Evolutionary conservation across 2,797 vertebrate genomes (phyloP).

Genomic region (Delichon dasypus): DNA sequence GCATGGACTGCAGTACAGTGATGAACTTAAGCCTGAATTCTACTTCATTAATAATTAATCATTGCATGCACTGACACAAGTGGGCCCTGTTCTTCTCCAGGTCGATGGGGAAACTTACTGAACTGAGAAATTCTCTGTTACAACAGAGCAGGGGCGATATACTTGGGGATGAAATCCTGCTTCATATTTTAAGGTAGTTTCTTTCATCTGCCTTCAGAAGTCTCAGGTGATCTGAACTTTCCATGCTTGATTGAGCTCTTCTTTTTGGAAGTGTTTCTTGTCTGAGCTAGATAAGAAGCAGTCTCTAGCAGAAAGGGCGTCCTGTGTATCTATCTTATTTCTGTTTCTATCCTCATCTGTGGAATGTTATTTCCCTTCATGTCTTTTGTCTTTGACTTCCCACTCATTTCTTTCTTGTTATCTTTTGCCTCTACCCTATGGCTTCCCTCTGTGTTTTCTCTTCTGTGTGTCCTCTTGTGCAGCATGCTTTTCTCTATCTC

Average conservation of each 20-base stretch:
- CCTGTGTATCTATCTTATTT: background rate
- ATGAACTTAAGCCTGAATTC: background rate
- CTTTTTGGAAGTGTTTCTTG: background rate
- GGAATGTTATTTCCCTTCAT: background rate
- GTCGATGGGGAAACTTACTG: background rate
- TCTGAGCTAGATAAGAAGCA: conserved; percentile 1
- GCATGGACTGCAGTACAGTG: background rate
- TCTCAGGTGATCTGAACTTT: conserved; percentile 8
- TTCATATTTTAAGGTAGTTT: background rate
- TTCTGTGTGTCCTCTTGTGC: background rate
- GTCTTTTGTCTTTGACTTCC: background rate
- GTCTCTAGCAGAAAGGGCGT: background rate
- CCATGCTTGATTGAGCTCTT: background rate
- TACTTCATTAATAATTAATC: background rate
- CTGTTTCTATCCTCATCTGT: background rate
- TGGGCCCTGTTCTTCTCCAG: background rate
- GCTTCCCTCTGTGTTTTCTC: conserved; percentile 14
- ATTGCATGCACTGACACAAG: background rate
- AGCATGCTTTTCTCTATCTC: background rate
- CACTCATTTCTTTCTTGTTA: background rate
- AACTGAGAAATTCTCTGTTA: background rate
- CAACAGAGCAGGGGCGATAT: background rate
- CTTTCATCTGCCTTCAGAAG: background rate
- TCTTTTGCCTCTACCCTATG: background rate
- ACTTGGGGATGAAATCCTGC: background rate